A percentile compares a stretch with the other conserved stretches of the same genome.
Conservation (phyloP, 1,140 invertebrate genomes). For the Mactra quadrangularis region DNA sequence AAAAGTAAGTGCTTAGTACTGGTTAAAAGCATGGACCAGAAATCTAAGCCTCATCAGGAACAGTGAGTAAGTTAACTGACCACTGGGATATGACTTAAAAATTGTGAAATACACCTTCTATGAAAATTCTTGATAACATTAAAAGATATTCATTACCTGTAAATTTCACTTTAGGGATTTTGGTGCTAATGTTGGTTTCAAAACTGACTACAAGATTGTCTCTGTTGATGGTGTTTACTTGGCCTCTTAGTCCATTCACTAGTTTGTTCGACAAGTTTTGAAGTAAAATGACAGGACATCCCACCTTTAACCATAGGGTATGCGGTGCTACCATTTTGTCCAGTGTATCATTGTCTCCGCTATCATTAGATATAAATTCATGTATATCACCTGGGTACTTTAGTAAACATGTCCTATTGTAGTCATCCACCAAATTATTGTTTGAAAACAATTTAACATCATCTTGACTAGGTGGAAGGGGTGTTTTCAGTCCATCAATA, state of each 20-base stretch:
- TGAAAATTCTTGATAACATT: too few relatives aligned
- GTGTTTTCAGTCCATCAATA: conserved; percentile 20
- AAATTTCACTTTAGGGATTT: too few relatives aligned
- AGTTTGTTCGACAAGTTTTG: conserved; percentile 10
- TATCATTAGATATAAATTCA: conserved; percentile 26
- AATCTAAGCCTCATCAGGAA: too few relatives aligned
- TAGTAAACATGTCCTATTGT: conserved; percentile 8
- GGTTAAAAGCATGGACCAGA: too few relatives aligned
- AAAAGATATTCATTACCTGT: too few relatives aligned
- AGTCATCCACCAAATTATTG: conserved; percentile 40
- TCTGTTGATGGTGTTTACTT: too few relatives aligned
- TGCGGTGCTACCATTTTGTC: conserved; percentile 7
- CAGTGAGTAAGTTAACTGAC: too few relatives aligned
- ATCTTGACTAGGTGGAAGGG: not conserved
- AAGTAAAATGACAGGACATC: conserved; percentile 22
- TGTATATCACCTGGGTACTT: conserved; percentile 18
- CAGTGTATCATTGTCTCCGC: not conserved
- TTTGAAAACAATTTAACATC: conserved; percentile 16
- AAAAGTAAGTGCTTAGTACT: too few relatives aligned
- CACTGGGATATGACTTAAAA: too few relatives aligned
- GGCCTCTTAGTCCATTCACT: conserved; percentile 26
- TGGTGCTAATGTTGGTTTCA: too few relatives aligned
- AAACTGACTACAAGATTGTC: too few relatives aligned
- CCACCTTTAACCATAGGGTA: conserved; percentile 37
- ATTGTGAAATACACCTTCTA: too few relatives aligned